These are phyloP conservation scores for Chaitophorus viminalis DNA, from an alignment of 2,888 invertebrate species.

Conservation along the genomic window DNA sequence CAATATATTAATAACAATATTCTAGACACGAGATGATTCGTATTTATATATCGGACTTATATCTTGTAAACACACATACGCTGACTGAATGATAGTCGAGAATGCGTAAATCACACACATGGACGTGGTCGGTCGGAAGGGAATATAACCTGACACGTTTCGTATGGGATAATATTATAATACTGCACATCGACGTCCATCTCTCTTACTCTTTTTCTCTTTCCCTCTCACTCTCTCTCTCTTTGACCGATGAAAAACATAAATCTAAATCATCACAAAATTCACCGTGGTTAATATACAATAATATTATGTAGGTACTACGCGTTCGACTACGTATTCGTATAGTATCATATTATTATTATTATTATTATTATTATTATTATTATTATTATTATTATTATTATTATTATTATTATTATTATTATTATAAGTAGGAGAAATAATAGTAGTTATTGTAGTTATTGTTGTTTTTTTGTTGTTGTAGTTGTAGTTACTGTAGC, in stretches of 20 bases:
- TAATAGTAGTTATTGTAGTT: too few relatives aligned
- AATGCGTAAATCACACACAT: constrained; percentile 27
- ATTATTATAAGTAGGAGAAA: too few relatives aligned
- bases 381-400: too few relatives aligned
- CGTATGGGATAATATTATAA: neutral
- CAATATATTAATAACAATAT: neutral
- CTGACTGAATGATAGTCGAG: neutral
- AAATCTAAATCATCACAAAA: neutral
- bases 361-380: neutral
- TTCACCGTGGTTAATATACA: too few relatives aligned
- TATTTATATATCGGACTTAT: neutral
- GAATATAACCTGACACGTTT: neutral
- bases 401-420: neutral
- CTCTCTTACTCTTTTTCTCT: neutral
- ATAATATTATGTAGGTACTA: too few relatives aligned
- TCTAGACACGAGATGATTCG: too few relatives aligned
- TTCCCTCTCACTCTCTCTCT: neutral
- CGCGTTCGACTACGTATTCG: neutral
- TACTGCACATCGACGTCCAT: neutral
- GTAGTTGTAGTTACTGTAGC: too few relatives aligned
- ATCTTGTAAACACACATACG: neutral
- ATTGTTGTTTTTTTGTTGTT: too few relatives aligned
- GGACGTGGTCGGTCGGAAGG: neutral
- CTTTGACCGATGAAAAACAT: neutral
- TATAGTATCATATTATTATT: neutral